These are phyloP conservation scores for Choreutis nemorana DNA, from an alignment of 2,888 invertebrate genomes.

Conservation along the genomic window DNA sequence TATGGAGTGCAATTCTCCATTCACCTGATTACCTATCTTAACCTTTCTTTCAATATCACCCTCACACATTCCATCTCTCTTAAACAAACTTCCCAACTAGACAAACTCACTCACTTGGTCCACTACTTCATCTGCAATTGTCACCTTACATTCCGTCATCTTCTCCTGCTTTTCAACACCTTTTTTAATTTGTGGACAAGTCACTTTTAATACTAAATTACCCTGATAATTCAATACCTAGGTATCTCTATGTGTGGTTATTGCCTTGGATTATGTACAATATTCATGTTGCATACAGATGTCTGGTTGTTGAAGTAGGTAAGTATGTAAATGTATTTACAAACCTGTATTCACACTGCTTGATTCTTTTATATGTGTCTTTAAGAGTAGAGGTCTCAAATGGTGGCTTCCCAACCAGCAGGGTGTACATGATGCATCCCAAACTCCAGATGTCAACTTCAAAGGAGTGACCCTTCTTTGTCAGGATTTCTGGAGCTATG, in stretches of 20 bases:
- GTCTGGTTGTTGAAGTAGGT: too few relatives aligned
- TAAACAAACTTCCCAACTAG: too few relatives aligned
- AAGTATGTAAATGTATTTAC: too few relatives aligned
- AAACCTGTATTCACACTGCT: slow-evolving; percentile 90
- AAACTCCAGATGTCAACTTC: slow-evolving; percentile 99
- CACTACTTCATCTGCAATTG: too few relatives aligned
- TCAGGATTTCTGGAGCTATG: slow-evolving; percentile 97
- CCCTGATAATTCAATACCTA: not conserved
- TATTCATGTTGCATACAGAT: too few relatives aligned
- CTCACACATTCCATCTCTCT: too few relatives aligned
- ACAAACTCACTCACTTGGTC: too few relatives aligned
- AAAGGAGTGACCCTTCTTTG: slow-evolving; percentile 96
- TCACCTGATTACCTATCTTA: too few relatives aligned
- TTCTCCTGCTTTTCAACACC: too few relatives aligned
- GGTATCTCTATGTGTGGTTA: not conserved
- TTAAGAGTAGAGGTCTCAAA: slow-evolving; percentile 96
- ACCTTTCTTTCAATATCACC: too few relatives aligned
- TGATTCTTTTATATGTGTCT: slow-evolving; percentile 95
- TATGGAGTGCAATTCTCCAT: too few relatives aligned
- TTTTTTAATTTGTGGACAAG: not conserved
- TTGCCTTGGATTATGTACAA: not conserved
- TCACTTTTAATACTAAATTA: slow-evolving; percentile 1
- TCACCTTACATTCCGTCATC: too few relatives aligned
- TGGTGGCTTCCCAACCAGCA: slow-evolving; percentile 96
- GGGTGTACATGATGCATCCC: slow-evolving; percentile 98